Conservation (phyloP, 2,888 invertebrate genomes). For the Melanotus villosus region DNA sequence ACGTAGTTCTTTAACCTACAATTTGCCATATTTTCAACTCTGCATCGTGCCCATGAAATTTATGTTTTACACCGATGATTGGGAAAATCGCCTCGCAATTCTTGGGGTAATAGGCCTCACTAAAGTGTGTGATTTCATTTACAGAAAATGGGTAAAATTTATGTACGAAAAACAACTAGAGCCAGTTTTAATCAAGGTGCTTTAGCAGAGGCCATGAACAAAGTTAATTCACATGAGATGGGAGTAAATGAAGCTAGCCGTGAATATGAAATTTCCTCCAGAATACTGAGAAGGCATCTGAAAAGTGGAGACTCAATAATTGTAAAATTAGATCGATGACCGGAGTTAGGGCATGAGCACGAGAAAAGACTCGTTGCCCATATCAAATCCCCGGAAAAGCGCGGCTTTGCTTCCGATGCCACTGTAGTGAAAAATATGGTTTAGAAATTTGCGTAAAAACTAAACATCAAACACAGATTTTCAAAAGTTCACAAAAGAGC, state of each 20-base stretch:
- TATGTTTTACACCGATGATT: no score
- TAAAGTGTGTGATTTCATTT: no score
- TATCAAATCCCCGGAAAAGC: neutral
- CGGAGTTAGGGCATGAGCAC: neutral
- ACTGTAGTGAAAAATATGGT: neutral
- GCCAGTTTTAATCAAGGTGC: no score
- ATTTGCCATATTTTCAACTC: no score
- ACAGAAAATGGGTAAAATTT: no score
- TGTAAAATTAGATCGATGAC: neutral
- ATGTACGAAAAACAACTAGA: no score
- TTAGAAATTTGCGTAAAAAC: neutral
- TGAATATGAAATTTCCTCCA: conserved; percentile 4
- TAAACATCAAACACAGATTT: conserved; percentile 2
- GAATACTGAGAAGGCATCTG: conserved; percentile 4
- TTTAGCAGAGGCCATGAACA: no score
- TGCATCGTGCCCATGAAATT: no score
- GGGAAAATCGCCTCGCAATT: no score
- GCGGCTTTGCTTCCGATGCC: neutral
- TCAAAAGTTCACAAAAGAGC: neutral
- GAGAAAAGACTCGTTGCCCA: conserved; percentile 5
- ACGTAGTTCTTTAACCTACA: no score
- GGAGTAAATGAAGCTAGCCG: conserved; percentile 6
- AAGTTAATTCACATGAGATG: neutral
- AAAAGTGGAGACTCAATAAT: neutral
- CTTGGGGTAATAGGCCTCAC: no score